Base-by-base conservation (phyloP, 2,797 vertebrate genomes). In the Lutjanus argentimaculatus region DNA sequence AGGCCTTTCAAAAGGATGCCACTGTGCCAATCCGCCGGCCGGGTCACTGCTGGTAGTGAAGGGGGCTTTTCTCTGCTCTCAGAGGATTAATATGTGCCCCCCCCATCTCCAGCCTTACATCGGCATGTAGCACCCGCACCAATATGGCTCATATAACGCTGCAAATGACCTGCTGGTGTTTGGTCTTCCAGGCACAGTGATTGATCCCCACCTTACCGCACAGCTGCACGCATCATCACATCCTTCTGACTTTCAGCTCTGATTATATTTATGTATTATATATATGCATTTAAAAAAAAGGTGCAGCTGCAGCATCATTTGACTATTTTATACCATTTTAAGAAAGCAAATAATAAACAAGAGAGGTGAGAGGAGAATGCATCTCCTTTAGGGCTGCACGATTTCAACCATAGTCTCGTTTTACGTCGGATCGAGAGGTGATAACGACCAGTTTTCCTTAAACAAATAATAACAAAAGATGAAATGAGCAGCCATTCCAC, bases 1-100 rank as follows among this genome's bases (percentile, higher is more conserved):
- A 90, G 90, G 89, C 92, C 91, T 93, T 93, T 95, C 86, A 94
- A 43, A 1, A 1, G 45, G 88, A 68, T 85, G 85, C 85, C 87
- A 70, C 89, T 3, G 90, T 91, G 91, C 91, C 91, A 91, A 88
- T 79, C 75, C 72, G 80, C 80, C 77, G 70, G 80, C 80, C 77
- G 79, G 84, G 43, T 80, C 79, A 59, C 76, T 80, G 86, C 36
- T 62, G 64, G 66, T 7, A 74, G 43, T 64, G 80, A 69, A 76
- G 72, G 67, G 59, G 83, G 79, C 46, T 43, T 67, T 80, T 85
- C 80, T 79, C 79, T 74, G 49, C 7, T 67, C 75, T 72, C 82
- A 40, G 71, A 2, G 88, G 86, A 90, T 90, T 90, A 86, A 83
- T 82, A 75, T 67, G 57, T 19, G 53, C 16, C 65, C 80, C 71